Conservation (phyloP, 1,140 invertebrate species). For the Drosophila punjabiensis region DNA sequence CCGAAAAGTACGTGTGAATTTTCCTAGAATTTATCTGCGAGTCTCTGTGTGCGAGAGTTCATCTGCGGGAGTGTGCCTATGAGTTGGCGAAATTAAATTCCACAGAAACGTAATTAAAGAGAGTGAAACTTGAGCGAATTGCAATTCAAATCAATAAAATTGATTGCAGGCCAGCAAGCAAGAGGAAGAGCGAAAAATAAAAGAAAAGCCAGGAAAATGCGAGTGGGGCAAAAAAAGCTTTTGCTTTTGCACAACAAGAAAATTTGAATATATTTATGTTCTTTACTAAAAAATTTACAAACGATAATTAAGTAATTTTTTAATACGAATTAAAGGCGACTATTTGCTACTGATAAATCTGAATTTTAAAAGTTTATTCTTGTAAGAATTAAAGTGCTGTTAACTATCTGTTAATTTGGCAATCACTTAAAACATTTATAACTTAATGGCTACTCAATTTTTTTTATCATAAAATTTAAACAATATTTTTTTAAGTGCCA, state of each 20-base stretch:
- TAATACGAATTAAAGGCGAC: neutral
- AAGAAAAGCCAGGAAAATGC: slow-evolving; percentile 15
- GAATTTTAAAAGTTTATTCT: neutral
- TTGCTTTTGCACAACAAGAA: neutral
- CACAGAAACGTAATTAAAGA: slow-evolving; percentile 41
- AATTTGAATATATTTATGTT: too few species aligned
- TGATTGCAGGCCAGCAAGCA: slow-evolving; percentile 49
- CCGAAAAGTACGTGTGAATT: slow-evolving; percentile 68
- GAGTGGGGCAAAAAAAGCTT: slow-evolving; percentile 18
- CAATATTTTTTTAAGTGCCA: slow-evolving; percentile 1
- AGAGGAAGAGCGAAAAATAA: slow-evolving; percentile 5
- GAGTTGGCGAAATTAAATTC: slow-evolving; percentile 33
- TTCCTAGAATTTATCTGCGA: slow-evolving; percentile 1
- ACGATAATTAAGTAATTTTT: neutral
- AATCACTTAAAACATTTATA: neutral
- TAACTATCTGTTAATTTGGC: neutral
- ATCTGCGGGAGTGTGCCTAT: slow-evolving; percentile 13
- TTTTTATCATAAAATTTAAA: neutral
- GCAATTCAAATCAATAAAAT: slow-evolving; percentile 71
- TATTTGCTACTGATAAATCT: neutral
- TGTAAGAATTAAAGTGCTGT: neutral
- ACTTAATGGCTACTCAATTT: neutral
- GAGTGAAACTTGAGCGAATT: slow-evolving; percentile 37
- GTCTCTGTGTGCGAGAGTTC: neutral
- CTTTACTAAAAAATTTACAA: neutral